Evolutionary conservation across 2,113 vertebrate species (phyloP).

Genomic region (Sialia sialis): DNA sequence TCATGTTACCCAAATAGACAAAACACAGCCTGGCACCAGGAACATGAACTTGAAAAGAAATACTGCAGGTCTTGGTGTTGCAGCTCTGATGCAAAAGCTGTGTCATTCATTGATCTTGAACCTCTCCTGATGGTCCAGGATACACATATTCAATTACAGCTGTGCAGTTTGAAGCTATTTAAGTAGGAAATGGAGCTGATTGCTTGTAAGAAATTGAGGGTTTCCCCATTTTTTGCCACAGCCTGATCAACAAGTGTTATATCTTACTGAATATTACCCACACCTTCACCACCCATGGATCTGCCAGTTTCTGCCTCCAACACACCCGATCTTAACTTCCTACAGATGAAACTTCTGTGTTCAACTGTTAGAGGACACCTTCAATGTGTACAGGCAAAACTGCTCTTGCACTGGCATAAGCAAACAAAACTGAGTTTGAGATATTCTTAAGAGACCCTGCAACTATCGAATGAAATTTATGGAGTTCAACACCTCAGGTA

Average conservation of each 20-base stretch:
- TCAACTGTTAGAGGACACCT: not conserved
- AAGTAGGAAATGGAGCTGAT: not conserved
- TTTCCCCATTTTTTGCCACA: not conserved
- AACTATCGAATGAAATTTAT: not conserved
- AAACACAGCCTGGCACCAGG: not conserved
- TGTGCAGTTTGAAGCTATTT: not conserved
- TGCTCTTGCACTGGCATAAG: not conserved
- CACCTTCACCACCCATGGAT: fast-evolving
- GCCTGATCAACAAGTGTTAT: not conserved
- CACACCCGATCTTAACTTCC: not conserved
- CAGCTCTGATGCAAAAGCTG: not conserved
- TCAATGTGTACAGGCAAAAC: not conserved
- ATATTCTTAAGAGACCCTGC: not conserved
- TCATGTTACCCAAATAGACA: not conserved
- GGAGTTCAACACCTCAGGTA: not conserved
- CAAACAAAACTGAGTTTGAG: not conserved
- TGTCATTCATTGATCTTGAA: not conserved
- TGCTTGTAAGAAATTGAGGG: not conserved
- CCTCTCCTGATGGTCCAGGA: not conserved
- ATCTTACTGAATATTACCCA: not conserved
- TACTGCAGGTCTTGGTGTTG: not conserved
- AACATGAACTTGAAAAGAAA: not conserved
- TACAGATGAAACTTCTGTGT: not conserved
- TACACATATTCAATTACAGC: not conserved
- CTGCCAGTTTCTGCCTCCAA: not conserved